Conservation (phyloP, 2,888 invertebrate species). For the Epicampocera succincta region DNA sequence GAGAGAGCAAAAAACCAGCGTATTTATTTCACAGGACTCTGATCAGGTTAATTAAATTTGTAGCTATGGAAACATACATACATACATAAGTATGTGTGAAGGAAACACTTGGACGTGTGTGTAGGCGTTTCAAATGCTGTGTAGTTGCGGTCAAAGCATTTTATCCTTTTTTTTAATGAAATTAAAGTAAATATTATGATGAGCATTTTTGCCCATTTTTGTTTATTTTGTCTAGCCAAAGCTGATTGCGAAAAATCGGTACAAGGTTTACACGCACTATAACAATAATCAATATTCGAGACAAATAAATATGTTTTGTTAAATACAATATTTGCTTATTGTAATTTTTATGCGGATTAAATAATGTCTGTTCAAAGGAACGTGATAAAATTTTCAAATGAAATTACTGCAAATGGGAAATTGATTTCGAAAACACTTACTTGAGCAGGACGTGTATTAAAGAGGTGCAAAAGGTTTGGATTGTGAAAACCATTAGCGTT, state of each 20-base stretch:
- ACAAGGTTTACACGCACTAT: constrained; percentile 29
- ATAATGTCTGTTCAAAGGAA: neutral
- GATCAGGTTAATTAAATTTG: constrained; percentile 64
- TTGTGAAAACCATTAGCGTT: too few species aligned
- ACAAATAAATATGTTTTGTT: neutral
- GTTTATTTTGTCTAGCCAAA: constrained; percentile 64
- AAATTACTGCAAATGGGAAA: neutral
- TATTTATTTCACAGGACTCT: constrained; percentile 54
- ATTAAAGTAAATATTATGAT: constrained; percentile 60
- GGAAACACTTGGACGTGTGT: neutral
- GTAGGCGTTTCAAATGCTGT: constrained; percentile 28
- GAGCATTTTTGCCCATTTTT: constrained; percentile 39
- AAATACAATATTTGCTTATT: constrained; percentile 21
- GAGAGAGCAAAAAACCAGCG: constrained; percentile 25
- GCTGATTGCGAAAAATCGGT: constrained; percentile 51
- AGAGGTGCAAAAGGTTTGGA: too few species aligned
- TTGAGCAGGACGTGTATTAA: too few species aligned
- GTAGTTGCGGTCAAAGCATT: constrained; percentile 53
- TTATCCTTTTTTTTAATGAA: constrained; percentile 45
- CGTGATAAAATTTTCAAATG: neutral
- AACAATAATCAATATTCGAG: constrained; percentile 38
- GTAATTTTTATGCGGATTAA: constrained; percentile 13
- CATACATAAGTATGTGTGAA: neutral
- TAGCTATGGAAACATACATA: neutral
- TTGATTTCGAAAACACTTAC: too few species aligned